Conservation (phyloP, 2,797 vertebrate species). For the Hozukius guyotensis region DNA sequence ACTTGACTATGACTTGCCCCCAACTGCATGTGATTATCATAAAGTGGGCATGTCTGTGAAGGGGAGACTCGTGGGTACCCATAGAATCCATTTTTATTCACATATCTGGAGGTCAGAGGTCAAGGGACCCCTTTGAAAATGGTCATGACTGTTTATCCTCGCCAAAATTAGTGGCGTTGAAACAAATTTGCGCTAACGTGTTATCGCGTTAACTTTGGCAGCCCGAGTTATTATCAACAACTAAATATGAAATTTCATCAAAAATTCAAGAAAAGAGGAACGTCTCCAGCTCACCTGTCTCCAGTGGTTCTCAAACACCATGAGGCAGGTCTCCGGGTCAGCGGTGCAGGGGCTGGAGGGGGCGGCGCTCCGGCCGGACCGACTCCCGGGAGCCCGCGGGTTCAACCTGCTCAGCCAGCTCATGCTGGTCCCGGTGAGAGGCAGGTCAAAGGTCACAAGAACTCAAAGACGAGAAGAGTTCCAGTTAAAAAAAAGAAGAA, state of each 20-base stretch:
- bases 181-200: too few species aligned
- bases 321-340: conserved; percentile 96
- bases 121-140: too few species aligned
- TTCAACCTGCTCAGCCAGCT: conserved; percentile 97
- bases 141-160: too few species aligned
- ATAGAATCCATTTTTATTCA: too few species aligned
- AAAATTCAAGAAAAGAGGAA: background rate
- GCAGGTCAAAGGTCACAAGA: conserved; percentile 28
- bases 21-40: too few species aligned
- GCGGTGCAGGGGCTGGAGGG: conserved; percentile 88
- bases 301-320: conserved; percentile 99
- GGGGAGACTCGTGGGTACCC: too few species aligned
- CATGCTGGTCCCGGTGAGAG: conserved; percentile 83
- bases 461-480: conserved; percentile 4
- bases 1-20: too few species aligned
- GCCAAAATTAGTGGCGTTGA: too few species aligned
- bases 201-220: background rate
- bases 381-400: conserved; percentile 84
- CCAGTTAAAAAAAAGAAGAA: background rate
- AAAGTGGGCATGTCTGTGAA: too few species aligned
- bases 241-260: background rate
- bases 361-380: conserved; percentile 79
- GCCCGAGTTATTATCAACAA: too few species aligned
- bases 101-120: too few species aligned
- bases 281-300: conserved; percentile 86